These are phyloP conservation scores for Rhinoraja longicauda DNA, from an alignment of 2,797 vertebrate genomes.

Conservation along the genomic window DNA sequence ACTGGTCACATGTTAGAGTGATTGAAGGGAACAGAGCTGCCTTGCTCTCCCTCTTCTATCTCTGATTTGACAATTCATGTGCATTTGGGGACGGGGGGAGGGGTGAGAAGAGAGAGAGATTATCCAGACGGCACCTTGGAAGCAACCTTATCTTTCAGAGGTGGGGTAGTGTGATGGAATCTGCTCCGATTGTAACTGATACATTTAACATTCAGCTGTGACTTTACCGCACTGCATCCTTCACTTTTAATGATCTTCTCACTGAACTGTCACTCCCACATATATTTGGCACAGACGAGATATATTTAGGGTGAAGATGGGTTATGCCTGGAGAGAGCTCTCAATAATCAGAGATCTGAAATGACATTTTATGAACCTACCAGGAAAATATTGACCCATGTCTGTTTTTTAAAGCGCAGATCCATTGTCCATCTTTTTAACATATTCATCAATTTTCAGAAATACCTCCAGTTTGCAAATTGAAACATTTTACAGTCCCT, in stretches of 20 bases:
- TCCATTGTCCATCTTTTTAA: not conserved
- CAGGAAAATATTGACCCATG: not conserved
- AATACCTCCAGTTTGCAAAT: not conserved
- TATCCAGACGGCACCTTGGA: not conserved
- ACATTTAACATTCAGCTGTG: not conserved
- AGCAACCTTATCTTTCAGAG: not conserved
- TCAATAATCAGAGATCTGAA: not conserved
- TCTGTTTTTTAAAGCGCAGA: not conserved
- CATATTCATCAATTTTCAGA: not conserved
- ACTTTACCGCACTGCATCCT: not conserved
- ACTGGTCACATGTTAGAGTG: not conserved
- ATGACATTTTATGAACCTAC: not conserved
- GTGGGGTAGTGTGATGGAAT: constrained; percentile 6
- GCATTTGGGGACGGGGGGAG: not conserved
- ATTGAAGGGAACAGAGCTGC: not conserved
- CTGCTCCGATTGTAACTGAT: not conserved
- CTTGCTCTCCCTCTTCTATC: not conserved
- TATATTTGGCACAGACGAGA: not conserved
- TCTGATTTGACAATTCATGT: not conserved
- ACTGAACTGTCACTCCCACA: not conserved
- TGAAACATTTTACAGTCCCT: not conserved
- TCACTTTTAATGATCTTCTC: not conserved
- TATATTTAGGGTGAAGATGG: not conserved
- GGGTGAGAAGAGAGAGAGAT: not conserved
- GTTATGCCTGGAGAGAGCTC: not conserved